Base-by-base conservation (phyloP, 1,140 invertebrate species). In the Ceratosolen solmsi region DNA sequence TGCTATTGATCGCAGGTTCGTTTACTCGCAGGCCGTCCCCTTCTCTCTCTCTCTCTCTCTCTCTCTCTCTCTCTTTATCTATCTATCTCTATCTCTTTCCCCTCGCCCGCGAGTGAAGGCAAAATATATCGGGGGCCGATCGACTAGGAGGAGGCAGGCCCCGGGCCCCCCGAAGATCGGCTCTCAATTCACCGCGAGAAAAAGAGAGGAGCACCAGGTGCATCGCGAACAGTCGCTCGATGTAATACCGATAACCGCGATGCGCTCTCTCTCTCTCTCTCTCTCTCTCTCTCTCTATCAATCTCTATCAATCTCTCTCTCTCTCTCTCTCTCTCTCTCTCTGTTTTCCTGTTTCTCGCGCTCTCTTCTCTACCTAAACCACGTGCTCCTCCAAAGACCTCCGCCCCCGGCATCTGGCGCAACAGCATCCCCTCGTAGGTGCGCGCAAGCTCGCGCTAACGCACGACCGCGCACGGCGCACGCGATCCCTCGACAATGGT, bases 151-250 rank as follows among this genome's bases (percentile, higher is more conserved):
- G 54, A 84, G 78, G 82, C 79, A 83, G 84, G 84, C 87, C 85
- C 49, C 54, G 60, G 85, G 87, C 86, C 84, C 70, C 70, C 84
- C 81, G 81, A 82, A 89, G 89, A 90, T 89, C 89, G 81, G 20
- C 30, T 36, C 54, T 38, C 54, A 51, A 36, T 56, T 38, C 54
- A 15, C 17, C 30, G 13, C 71, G 25, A n/a, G 51, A 56, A 79
- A n/a, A 36, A 85, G 85, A 88, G 89, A 89, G 88, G 85, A 83
- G 87, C 86, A 88, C 89, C 89, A 91, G 90, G 89, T 90, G 89
- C 88, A 89, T 86, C 83, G 86, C 80, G 85, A 84, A 84, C 60
- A 68, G 4, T 25, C 81, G 84, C 84, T 79, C 84, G 89, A 90
- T 89, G 83, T 82, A 85, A 84, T 77, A 84, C 84, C 78, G 89